Base-by-base conservation (phyloP, 2,797 vertebrate genomes). In the Cossypha niveicapilla region DNA sequence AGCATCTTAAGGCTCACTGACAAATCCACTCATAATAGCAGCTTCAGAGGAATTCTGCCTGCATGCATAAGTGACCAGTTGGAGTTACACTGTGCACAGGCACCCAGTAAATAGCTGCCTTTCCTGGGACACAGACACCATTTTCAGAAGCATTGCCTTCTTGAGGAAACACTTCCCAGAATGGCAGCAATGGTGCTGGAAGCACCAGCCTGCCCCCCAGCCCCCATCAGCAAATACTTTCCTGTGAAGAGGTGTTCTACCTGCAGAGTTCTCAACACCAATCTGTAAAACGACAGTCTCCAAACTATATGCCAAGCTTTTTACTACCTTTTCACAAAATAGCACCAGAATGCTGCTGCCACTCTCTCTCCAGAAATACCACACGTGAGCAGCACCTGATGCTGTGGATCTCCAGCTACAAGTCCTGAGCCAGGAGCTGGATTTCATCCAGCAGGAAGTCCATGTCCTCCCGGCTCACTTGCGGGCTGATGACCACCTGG, bases 361-460 rank as follows among this genome's bases (percentile, higher is more conserved):
- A 50, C 65, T 83, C 75, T 70, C 72, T 54, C 58, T 87, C 65
- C 68, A 37, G 35, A 84, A 79, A 39, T 44, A 66, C 18, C 82
- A 80, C 47, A 63, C 1, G 1, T 23, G 60, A 62, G 84, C 92
- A 95, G n/a, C 4, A 7, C 44, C 87, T 76, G 75, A 90, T 95
- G 68, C 86, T 87, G 37, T 30, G 78, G 54, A 93, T 76, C 88
- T 93, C 80, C 91, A 97, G 96, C 96, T 98, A 98, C 97, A 98
- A 97, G 93, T 98, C 98, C 93, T 96, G 96, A 28, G 98, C 98
- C 53, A 98, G 97, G 2, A 90, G 94, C 42, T 98, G 95, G 7
- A 98, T 99, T 94, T 99, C 98, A 42, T 98, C 97, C 94, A 99
- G 96, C 80, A 99, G 96, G 92, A 99, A 98, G 97, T 98, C 98